Base-by-base conservation (phyloP, 2,888 invertebrate species). In the Notodonta dromedarius region DNA sequence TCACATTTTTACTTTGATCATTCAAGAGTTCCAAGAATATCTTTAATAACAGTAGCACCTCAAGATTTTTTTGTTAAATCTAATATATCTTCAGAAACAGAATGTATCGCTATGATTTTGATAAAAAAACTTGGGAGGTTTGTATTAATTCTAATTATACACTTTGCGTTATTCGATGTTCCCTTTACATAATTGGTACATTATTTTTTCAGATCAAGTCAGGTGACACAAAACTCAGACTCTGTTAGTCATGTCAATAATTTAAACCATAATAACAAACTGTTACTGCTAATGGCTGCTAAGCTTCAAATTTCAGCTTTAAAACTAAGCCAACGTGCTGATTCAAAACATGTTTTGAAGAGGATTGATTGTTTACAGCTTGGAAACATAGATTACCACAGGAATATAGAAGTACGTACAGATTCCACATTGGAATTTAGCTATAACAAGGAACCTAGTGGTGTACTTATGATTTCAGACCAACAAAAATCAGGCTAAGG, bases 1-100 rank as follows among this genome's bases (percentile, higher is more conserved):
- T 86, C 90, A 54, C 95, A 95, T 77, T 95, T 95, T 66, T 83
- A 91, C 62, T 94, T 94, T 71, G 95, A 95, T 71, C 95, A 95
- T 76, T 89, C 94, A 2, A 93, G 93, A 77, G 82, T 94, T 0
- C 90, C 91, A 32, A 76, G 70, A 63, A 58, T 70, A 16, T 57
- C 59, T n/a, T 60, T 81, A 9, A 61, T 64, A 32, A 55, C 61
- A 14, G 61, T n/a, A n/a, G 59, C 46, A 42, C 62, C 74, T 11
- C 67, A 77, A 52, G 72, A 74, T 56, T 59, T 75, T 39, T 48
- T 4, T 2, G 14, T 74, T 1, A 74, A 69, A 46, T 55, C 57
- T 5, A 67, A 67, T 51, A 57, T 84, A 42, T 62, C 68, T 13
- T 58, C 55, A 0, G 71, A 74, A 51, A 60, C 73, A 40, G 71